These are phyloP conservation scores for Euphonia xanthogaster DNA, from an alignment of 2,797 vertebrate genomes.

Conservation along the genomic window DNA sequence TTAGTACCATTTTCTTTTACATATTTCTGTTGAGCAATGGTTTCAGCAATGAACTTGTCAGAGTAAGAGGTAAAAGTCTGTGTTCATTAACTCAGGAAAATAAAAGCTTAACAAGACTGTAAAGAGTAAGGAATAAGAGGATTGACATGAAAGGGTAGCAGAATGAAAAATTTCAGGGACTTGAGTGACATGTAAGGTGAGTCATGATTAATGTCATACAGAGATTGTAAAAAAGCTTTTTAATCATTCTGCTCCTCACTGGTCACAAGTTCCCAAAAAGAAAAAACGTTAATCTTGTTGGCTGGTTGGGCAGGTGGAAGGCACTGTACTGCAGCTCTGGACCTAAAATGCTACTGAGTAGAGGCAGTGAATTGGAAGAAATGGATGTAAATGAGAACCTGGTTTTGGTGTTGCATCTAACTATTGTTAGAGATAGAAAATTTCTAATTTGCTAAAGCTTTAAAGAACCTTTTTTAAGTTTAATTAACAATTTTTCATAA, in stretches of 20 bases:
- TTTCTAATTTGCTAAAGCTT: not conserved
- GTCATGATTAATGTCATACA: not conserved
- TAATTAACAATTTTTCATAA: not conserved
- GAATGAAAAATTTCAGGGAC: not conserved
- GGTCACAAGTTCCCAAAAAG: not conserved
- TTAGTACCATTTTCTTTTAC: not conserved
- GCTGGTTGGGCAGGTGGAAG: not conserved
- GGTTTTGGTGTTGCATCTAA: not conserved
- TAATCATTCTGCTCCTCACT: not conserved
- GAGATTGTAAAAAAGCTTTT: not conserved
- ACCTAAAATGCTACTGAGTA: not conserved
- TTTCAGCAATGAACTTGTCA: not conserved
- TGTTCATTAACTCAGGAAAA: not conserved
- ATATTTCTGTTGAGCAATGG: not conserved
- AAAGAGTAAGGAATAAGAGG: not conserved
- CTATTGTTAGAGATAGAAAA: not conserved
- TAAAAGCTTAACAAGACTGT: not conserved
- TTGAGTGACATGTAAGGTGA: not conserved
- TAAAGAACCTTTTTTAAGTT: not conserved
- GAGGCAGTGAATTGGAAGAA: not conserved
- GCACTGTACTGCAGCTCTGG: not conserved
- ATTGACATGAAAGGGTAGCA: not conserved
- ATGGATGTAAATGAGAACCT: not conserved
- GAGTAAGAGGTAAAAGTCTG: not conserved
- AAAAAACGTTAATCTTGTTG: not conserved